Evolutionary conservation across 2,797 vertebrate genomes (phyloP), one percentile per base, ranked within the genome.

Genomic region (Syngnathus rostellatus): DNA sequence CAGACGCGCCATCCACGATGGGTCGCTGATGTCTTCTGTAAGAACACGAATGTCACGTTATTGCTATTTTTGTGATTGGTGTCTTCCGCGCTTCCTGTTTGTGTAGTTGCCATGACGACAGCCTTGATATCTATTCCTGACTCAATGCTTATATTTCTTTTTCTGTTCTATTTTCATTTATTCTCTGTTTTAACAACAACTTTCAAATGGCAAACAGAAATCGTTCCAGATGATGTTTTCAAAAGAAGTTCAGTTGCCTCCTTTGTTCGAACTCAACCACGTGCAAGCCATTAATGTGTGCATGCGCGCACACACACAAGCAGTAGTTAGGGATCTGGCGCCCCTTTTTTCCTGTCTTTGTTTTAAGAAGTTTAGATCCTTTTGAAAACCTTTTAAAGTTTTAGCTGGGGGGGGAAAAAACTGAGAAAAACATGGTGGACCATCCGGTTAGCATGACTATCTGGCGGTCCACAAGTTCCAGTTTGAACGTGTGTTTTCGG

Each of bases 1-100:
- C 31, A 98, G 89, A 40, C 94, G 89, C 6, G 94, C 92, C 85
- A 96, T 91, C 94, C 94, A 95, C 1, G 85, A 83, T 0, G 94
- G 92, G 74, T 94, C 94, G 0, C 78, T 84, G 48, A 91, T 84
- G 7, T 90, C 89, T 3, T 91, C 90, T 91, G 69, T 43, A 70
- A 46, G 62, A 17, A 58, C 10, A 69, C 1, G 67, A 9, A 5
- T 8, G 39, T 39, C 60, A 12, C 17, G n/a, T 46, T 50, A 50
- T 50, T 6, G 23, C 62, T 43, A 66, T 7, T 0, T 25, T 45
- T 12, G 14, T 31, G 43, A 45, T 12, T 3, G 16, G 60, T 8
- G 17, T 57, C 25, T 6, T 31, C 45, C 4, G 6, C 1, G 19
- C 53, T 31, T 55, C 12, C 14, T 57, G 12, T 57, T 57, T 57